Evolutionary conservation across 2,888 invertebrate species (phyloP), one percentile per base, ranked within the genome.

Genomic region (Slavum lentiscoides): DNA sequence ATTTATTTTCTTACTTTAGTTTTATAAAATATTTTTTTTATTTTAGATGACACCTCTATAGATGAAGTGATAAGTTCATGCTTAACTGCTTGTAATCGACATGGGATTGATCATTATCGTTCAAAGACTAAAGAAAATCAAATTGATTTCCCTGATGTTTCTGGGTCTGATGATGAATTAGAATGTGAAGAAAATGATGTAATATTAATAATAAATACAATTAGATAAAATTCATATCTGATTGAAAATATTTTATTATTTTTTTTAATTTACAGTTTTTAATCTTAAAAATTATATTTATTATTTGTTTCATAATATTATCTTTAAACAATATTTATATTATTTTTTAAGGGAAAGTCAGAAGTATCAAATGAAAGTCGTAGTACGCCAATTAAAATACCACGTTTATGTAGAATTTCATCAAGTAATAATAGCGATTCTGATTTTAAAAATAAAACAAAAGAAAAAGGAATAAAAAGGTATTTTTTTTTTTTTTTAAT

Each of bases 31-130:
- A 58, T 37, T 70, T 30, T 62, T 74, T 2, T 53, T 66, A 21
- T 49, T 73, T 49, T 23, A 75, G 75, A 75, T 39, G 67, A 67
- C n/a, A 75, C 23, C 11, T 67, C 39, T 21, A 67, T 70, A 55
- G 13, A 2, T 13, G 70, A 70, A 55, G 23, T 80, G 3, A 19
- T 64, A 7, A 37, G 70, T 62, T 9, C 5, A 39, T 39, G 21
- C 13, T 4, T 55, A 23, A 39, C 1, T 55, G 4, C 8, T 17
- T 62, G n/a, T 61, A 62, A 69, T 21, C 21, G 8, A 55, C 62
- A 13, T 64, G 8, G 7, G 13, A 39, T 55, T 70, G 55, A 70
- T 30, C 6, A 72, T 55, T 59, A 69, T 39, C 39, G 17, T 21
- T 55, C 23, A 6, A 64, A 39, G 9, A 23, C 2, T 61, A 15